A percentile compares a stretch with the other conserved stretches of the same genome.
Conservation (phyloP, 1,140 invertebrate species). For the Pseudomyrmex flavicornis region DNA sequence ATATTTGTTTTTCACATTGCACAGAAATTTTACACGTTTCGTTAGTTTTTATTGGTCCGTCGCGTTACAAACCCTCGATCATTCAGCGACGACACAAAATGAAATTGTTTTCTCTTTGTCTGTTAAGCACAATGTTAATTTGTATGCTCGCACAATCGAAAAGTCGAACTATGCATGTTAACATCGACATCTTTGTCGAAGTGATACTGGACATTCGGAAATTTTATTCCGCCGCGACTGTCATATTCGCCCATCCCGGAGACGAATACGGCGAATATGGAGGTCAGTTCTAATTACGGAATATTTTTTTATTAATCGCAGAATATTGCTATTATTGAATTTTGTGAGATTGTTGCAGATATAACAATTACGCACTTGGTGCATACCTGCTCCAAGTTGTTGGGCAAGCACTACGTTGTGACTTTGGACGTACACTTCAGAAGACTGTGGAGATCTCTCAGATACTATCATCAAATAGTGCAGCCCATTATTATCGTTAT, state of each 20-base stretch:
- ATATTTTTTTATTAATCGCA: not conserved
- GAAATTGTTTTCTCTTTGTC: conserved; percentile 7
- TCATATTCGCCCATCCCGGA: conserved; percentile 46
- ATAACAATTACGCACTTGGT: not conserved
- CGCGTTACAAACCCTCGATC: conserved; percentile 14
- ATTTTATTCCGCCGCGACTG: conserved; percentile 50
- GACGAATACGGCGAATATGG: not conserved
- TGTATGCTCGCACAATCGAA: not conserved
- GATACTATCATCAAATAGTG: conserved; percentile 4
- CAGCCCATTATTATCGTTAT: conserved; percentile 53
- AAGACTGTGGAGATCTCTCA: not conserved
- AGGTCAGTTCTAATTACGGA: conserved; percentile 23
- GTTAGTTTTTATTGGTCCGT: not conserved
- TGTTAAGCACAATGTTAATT: not conserved
- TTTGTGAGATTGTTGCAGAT: conserved; percentile 31
- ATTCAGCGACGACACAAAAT: conserved; percentile 20
- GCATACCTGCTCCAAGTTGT: conserved; percentile 4
- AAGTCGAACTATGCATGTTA: too few relatives aligned
- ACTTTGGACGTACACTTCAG: not conserved
- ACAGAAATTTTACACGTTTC: conserved; percentile 46
- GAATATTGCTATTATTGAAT: not conserved
- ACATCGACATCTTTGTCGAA: conserved; percentile 4
- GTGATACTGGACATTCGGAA: conserved; percentile 56
- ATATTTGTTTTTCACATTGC: not conserved
- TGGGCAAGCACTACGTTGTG: conserved; percentile 14